Percentiles rank a stretch among this genome's conserved stretches.
These are phyloP conservation scores for Periophthalmodon schlosseri DNA, from an alignment of 2,113 vertebrate species.

Conservation along the genomic window DNA sequence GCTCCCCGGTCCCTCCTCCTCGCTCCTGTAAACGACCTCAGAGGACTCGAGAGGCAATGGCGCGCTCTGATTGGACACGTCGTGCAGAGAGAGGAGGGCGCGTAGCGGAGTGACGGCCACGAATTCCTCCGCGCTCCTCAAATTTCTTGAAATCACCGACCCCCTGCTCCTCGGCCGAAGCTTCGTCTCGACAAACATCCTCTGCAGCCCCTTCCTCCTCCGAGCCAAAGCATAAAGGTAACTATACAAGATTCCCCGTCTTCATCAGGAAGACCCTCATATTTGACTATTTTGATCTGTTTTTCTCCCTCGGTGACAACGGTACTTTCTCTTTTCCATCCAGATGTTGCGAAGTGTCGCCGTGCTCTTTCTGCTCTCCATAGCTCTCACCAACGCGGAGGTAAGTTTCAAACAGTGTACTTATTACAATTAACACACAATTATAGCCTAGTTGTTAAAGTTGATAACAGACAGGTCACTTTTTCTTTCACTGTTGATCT, in stretches of 20 bases:
- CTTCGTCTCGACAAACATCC: conserved; percentile 38
- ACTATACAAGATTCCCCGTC: conserved; percentile 25
- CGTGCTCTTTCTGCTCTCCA: conserved; percentile 66
- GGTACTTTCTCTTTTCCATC: conserved; percentile 36
- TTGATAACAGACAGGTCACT: not conserved
- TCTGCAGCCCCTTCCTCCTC: conserved; percentile 22
- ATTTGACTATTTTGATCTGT: not conserved
- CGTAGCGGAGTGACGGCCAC: conserved; percentile 47
- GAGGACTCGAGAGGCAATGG: conserved; percentile 15
- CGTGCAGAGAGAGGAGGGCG: conserved; percentile 47
- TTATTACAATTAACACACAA: not conserved
- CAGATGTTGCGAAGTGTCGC: conserved; percentile 77
- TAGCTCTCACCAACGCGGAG: conserved; percentile 64
- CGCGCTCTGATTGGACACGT: conserved; percentile 59
- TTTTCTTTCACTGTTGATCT: not conserved
- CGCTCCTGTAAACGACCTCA: conserved; percentile 26
- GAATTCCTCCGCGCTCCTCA: conserved; percentile 77
- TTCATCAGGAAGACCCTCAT: not conserved
- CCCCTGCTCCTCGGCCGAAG: conserved; percentile 39
- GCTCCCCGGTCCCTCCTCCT: conserved; percentile 4
- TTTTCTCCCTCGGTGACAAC: not conserved
- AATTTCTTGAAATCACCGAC: conserved; percentile 69
- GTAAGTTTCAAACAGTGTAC: conserved; percentile 58
- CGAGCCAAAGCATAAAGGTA: conserved; percentile 59
- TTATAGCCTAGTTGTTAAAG: not conserved